Percentiles rank a stretch among this genome's conserved stretches.
Conservation (phyloP, 64 coral and sea anemone species). For the Dendronephthya gigantea region DNA sequence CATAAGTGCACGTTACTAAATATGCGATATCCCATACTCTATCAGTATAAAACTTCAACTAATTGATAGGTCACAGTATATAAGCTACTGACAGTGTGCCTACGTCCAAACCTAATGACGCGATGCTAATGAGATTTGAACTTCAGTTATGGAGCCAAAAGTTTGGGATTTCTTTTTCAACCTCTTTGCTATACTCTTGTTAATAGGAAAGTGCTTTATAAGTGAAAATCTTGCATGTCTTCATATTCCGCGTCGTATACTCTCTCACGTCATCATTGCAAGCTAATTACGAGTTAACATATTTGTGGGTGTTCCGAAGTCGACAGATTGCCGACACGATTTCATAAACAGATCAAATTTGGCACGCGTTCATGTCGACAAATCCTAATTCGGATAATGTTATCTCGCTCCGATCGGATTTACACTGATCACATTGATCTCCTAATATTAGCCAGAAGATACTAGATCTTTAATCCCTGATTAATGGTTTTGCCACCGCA, state of each 20-base stretch:
- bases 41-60: too few species aligned
- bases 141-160: too few species aligned
- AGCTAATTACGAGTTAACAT: neutral
- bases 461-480: neutral
- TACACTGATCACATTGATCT: neutral
- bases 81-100: too few species aligned
- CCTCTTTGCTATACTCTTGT: too few species aligned
- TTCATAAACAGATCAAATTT: neutral
- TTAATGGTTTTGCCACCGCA: neutral
- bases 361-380: neutral
- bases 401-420: neutral
- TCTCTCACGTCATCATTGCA: neutral
- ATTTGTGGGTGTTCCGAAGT: neutral
- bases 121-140: too few species aligned
- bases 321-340: neutral
- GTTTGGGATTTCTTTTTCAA: too few species aligned
- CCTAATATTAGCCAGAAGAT: neutral
- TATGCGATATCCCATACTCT: too few species aligned
- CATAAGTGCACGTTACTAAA: too few species aligned
- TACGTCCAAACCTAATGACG: too few species aligned
- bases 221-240: too few species aligned
- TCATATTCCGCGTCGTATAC: neutral
- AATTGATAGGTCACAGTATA: too few species aligned
- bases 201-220: too few species aligned
- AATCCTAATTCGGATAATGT: neutral